Evolutionary conservation across 1,140 invertebrate genomes (phyloP), one percentile per base, ranked within the genome.

Genomic region (Rhizoglyphus robini): DNA sequence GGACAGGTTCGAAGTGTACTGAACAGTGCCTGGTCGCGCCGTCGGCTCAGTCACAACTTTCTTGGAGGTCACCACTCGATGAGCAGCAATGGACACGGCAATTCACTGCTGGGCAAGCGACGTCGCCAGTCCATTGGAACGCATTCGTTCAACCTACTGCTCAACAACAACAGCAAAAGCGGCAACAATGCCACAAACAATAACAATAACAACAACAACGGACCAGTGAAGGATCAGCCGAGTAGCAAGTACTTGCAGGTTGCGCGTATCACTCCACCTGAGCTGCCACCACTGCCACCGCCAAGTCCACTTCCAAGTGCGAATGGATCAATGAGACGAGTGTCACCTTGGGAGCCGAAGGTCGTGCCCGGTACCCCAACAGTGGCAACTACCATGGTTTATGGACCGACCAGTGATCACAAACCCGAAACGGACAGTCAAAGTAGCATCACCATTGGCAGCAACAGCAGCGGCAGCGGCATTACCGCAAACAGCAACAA

Each of bases 21-120:
- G 29, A 64, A 64, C 31, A 30, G n/a, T 20, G 63, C 63, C 4
- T 64, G 63, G 63, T 64, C 63, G 18, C 41, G 63, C 20, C 20
- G 63, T 29, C 63, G 63, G 1, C 20, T 63, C 13, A 49, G 63
- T 36, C 63, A 64, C 20, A 51, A 5, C 23, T n/a, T n/a, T n/a
- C n/a, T n/a, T n/a, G n/a, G n/a, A 47, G 11, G 41, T 4, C 25
- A 58, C 54, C 5, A 34, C 54, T 27, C n/a, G 54, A n/a, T n/a
- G n/a, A n/a, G n/a, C 36, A 41, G 58, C 27, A 27, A 27, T 32
- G 58, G 58, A 11, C 51, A 54, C 36, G 18, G 31, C 51, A 60
- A 60, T 27, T 29, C 2, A 32, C 13, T 60, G 15, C 8, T 32
- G 20, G 8, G 15, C 20, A 5, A 54, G 51, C 8, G 20, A 60